Evolutionary conservation across 2,888 invertebrate genomes (phyloP).

Genomic region (Lapara coniferarum): DNA sequence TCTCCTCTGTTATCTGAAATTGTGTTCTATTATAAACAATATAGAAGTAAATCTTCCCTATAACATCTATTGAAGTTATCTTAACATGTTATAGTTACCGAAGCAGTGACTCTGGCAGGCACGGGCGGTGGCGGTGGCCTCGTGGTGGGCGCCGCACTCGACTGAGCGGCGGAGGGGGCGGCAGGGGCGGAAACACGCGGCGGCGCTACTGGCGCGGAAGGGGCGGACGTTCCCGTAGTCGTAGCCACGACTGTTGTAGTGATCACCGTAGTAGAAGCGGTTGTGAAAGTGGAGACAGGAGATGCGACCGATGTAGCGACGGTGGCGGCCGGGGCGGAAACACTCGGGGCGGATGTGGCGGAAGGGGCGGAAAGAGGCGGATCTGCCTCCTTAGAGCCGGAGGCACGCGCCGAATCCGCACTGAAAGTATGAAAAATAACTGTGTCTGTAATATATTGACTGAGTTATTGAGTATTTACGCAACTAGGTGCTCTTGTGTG

Average conservation of each 20-base stretch:
- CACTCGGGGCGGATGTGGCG: conserved; percentile 22
- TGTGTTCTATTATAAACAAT: neutral
- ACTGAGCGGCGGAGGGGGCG: conserved; percentile 29
- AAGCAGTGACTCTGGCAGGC: neutral
- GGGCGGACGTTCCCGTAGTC: neutral
- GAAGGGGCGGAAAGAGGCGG: conserved; percentile 33
- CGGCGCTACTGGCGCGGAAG: neutral
- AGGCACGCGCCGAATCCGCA: conserved; percentile 44
- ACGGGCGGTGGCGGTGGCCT: conserved; percentile 8
- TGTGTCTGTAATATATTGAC: too few relatives aligned
- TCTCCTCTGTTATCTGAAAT: conserved; percentile 59
- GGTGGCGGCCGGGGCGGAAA: conserved; percentile 20
- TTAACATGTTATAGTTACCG: conserved; percentile 1
- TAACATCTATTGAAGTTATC: too few relatives aligned
- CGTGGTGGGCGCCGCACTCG: neutral
- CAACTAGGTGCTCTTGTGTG: too few relatives aligned
- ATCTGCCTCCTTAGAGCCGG: conserved; percentile 48
- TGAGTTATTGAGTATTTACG: neutral
- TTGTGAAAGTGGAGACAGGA: neutral
- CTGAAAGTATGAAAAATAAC: conserved; percentile 28
- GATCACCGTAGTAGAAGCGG: neutral
- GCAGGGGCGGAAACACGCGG: conserved; percentile 29
- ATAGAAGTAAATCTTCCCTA: neutral
- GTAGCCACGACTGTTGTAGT: neutral
- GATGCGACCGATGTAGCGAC: conserved; percentile 27